Conservation (phyloP, 2,888 invertebrate species). For the Hemicrepidius hirtus region DNA sequence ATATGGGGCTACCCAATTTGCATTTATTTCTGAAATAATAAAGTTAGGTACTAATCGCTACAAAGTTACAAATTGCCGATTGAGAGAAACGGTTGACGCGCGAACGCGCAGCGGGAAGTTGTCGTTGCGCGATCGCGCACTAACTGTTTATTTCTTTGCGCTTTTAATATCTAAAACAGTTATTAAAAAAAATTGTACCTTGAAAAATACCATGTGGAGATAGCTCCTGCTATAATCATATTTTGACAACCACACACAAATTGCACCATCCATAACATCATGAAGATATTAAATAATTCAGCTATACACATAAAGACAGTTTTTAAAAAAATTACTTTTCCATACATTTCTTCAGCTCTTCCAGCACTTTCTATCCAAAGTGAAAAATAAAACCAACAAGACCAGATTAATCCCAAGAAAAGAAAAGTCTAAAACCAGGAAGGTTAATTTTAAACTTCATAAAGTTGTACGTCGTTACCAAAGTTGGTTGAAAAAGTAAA, state of each 20-base stretch:
- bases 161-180: too few species aligned
- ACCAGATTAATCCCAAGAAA: conserved; percentile 72
- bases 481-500: conserved; percentile 76
- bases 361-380: conserved; percentile 80
- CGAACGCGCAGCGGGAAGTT: too few species aligned
- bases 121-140: too few species aligned
- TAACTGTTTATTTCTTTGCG: too few species aligned
- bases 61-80: too few species aligned
- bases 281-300: conserved; percentile 71
- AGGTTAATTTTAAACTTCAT: background rate
- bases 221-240: conserved; percentile 77
- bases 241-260: conserved; percentile 78
- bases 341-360: conserved; percentile 58
- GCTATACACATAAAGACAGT: conserved; percentile 62
- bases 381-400: conserved; percentile 74
- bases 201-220: conserved; percentile 78
- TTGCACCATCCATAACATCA: conserved; percentile 76
- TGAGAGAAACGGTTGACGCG: too few species aligned
- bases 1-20: conserved; percentile 71
- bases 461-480: conserved; percentile 69
- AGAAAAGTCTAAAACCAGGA: conserved; percentile 62
- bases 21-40: conserved; percentile 71
- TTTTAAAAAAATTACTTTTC: conserved; percentile 63
- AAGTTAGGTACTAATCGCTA: too few species aligned
- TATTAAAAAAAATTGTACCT: conserved; percentile 66